Base-by-base conservation (phyloP, 2,113 vertebrate species). In the Puntigrus tetrazona region DNA sequence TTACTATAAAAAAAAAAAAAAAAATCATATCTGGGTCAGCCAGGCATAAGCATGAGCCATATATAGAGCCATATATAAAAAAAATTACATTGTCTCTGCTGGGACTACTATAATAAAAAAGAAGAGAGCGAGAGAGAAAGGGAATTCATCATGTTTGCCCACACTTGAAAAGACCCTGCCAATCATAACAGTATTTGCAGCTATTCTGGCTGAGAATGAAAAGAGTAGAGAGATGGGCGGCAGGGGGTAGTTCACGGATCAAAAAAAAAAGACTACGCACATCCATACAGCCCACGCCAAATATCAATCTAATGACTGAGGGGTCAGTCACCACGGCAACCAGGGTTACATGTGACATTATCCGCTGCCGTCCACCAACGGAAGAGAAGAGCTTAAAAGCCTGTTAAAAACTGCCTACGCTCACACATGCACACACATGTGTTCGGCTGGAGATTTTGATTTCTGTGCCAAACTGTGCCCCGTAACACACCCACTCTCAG, bases 271-370 rank as follows among this genome's bases (percentile, higher is more conserved):
- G 72, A 57, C 78, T 84, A 74, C 47, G 74, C 73, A 50, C 55
- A 67, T 73, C 78, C 81, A 89, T 84, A 82, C 70, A 86, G 69
- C 72, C 65, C 65, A 73, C 13, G 86, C 88, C 88, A 89, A 89
- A 89, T 87, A 89, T 89, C 84, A 89, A 82, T 89, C 86, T 87
- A 86, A 87, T 89, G 73, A 86, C 82, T 86, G 73, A 20, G 63
- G 81, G 88, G 86, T 89, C 86, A 84, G 72, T 89, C 78, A 78
- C 86, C 84, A 84, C 50, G 50, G 84, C 47, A 78, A 87, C 77
- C 41, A 29, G 75, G 82, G 61, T 88, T 74, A 86, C 14, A 61
- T 84, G 82, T 82, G 82, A 82, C 82, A 84, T 81, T 72, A 57
- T 81, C 70, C 52, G 4, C 41, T 41, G 85, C 31, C 41, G 74